These are phyloP conservation scores for Drosophila santomea DNA, from an alignment of 1,140 invertebrate genomes.

Conservation along the genomic window DNA sequence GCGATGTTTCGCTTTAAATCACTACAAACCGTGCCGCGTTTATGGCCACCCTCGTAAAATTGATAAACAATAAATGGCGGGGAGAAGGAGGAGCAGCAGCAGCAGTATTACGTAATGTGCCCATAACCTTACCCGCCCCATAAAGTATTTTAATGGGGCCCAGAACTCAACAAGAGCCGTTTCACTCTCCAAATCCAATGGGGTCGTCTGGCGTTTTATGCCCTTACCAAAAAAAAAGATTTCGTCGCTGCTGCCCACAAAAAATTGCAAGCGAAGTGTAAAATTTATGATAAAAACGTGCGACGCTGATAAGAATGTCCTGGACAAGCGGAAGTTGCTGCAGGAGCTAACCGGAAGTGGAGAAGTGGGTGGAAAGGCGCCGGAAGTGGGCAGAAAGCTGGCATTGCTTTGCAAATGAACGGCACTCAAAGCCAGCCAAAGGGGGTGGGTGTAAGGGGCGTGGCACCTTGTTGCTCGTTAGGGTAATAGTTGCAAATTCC, in stretches of 20 bases:
- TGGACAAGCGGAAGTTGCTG: slow-evolving; percentile 23
- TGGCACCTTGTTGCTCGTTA: slow-evolving; percentile 73
- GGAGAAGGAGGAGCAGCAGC: not conserved
- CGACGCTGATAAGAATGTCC: slow-evolving; percentile 63
- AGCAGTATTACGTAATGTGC: slow-evolving; percentile 33
- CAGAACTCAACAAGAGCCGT: slow-evolving; percentile 24
- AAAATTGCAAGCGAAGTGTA: slow-evolving; percentile 68
- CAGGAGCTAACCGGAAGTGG: slow-evolving; percentile 23
- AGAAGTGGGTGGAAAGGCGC: not conserved
- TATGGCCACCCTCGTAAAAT: slow-evolving; percentile 55
- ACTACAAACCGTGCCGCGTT: slow-evolving; percentile 1
- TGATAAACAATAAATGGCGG: slow-evolving; percentile 61
- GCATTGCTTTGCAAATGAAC: slow-evolving; percentile 11
- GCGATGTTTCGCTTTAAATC: not conserved
- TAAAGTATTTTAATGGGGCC: slow-evolving; percentile 41
- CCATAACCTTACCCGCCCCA: slow-evolving; percentile 9
- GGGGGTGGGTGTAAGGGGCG: slow-evolving; percentile 34
- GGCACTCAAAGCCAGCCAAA: slow-evolving; percentile 13
- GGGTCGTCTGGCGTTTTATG: slow-evolving; percentile 37
- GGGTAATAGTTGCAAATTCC: slow-evolving; percentile 55
- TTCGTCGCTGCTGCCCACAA: slow-evolving; percentile 17
- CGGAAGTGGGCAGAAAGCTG: not conserved
- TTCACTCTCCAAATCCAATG: slow-evolving; percentile 19
- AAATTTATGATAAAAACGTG: slow-evolving; percentile 82
- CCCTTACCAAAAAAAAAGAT: slow-evolving; percentile 1